Base-by-base conservation (phyloP, 2,797 vertebrate species). In the Rhinichthys osculus region DNA sequence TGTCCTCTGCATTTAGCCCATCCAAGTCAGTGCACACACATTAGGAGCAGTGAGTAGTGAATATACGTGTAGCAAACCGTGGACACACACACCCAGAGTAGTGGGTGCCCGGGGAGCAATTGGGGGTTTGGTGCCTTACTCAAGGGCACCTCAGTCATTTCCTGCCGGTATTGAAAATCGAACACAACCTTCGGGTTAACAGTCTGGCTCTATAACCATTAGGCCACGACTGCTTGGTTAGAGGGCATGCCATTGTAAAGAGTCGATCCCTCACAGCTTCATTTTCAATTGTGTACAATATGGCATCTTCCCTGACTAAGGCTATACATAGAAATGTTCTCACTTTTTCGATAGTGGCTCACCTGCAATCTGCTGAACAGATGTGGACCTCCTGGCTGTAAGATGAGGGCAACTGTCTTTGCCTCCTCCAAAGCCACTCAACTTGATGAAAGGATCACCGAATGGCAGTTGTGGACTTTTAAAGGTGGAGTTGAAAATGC, bases 341-440 rank as follows among this genome's bases (percentile, higher is more conserved):
- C 13, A 16, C 47, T 52, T 70, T 14, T 33, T 33, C 1, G 3
- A 19, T 13, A 57, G 38, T 35, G 10, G 21, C 88, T 94, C 90
- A 98, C 97, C 97, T 95, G 97, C 97, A 82, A 98, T 97, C 83
- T 96, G 94, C 84, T 92, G 92, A 84, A 98, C 96, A 0, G 97
- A 97, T 35, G 96, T 93, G 16, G 96, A 95, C 87, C 95, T 97
- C 79, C 93, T 94, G 78, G 96, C 95, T 0, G 96, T 92, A 59
- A 97, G 89, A 76, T 97, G 97, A 5, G 92, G 97, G 88, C 97
- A 97, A 50, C 89, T 89, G 82, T 91, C 90, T 2, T 44, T 84
- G 42, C 92, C 93, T 85, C 93, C 93, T 16, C 94, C 90, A 0
- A 92, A 91, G 8, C 97, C 96, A 1, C 91, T 91, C 33, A 97